phyloP scores from a whole-genome alignment of 2,113 vertebrate species.

The Ictalurus furcatus region DNA sequence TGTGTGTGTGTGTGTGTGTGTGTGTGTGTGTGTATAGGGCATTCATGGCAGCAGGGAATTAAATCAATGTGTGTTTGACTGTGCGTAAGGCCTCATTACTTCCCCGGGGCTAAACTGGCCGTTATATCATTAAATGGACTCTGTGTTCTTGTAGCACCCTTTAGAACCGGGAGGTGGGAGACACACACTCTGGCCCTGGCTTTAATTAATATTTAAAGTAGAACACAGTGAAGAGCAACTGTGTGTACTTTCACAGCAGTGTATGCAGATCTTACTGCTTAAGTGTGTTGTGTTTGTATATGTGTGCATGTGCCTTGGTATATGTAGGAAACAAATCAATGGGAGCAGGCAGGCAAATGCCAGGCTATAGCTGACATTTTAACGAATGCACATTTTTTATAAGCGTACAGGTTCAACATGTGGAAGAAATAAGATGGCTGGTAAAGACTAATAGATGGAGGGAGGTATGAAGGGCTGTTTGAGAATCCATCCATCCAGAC shows the following conservation, averaged over 20 bases:
- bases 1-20: background rate
- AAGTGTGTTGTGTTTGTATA: background rate
- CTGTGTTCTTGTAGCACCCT: constrained; percentile 22
- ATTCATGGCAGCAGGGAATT: background rate
- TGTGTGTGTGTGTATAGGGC: background rate
- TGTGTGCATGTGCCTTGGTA: constrained; percentile 2
- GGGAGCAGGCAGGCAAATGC: constrained; percentile 18
- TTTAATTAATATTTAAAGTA: background rate
- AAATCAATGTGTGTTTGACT: constrained; percentile 40
- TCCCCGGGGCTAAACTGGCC: constrained; percentile 14
- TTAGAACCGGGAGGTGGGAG: background rate
- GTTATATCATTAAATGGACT: constrained; percentile 39
- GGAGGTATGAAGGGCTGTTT: background rate
- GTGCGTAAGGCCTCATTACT: constrained; percentile 16
- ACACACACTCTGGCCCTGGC: background rate
- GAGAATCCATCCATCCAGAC: no score
- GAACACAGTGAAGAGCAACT: background rate
- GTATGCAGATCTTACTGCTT: background rate
- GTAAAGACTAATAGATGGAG: background rate
- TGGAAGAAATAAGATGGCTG: background rate
- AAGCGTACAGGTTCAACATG: background rate
- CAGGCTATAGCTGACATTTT: constrained; percentile 30
- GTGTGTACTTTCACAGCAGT: background rate
- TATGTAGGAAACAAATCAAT: background rate
- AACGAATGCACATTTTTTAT: constrained; percentile 16